Evolutionary conservation across 1,140 invertebrate genomes (phyloP).

Genomic region (Cyclargus thomasi): DNA sequence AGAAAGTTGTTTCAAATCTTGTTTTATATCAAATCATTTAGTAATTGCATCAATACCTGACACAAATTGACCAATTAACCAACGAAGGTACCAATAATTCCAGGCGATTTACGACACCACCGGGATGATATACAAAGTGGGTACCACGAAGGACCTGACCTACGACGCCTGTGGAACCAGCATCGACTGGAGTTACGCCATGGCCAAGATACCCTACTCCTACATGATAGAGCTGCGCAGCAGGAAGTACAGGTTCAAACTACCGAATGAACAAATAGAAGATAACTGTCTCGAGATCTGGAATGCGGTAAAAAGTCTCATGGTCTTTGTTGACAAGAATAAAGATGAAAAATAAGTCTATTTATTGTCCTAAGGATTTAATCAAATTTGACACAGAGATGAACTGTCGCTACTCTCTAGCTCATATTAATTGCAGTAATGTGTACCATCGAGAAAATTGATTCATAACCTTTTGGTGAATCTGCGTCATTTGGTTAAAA

Average conservation of each 20-base stretch:
- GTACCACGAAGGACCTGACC: conserved; percentile 61
- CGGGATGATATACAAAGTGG: conserved; percentile 60
- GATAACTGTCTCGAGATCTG: conserved; percentile 81
- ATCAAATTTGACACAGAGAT: no score
- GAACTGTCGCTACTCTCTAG: no score
- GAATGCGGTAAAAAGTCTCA: conserved; percentile 77
- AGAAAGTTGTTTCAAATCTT: no score
- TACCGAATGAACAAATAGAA: conserved; percentile 81
- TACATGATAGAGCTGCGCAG: conserved; percentile 85
- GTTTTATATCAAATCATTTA: no score
- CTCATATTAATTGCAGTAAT: no score
- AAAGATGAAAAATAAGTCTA: background rate
- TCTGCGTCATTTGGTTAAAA: no score
- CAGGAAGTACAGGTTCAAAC: conserved; percentile 77
- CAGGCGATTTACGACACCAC: conserved; percentile 58
- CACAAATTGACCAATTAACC: no score
- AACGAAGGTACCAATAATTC: conserved; percentile 21
- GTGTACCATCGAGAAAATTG: no score
- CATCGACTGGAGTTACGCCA: conserved; percentile 82
- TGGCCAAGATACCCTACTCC: conserved; percentile 78
- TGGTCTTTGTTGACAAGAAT: conserved; percentile 61
- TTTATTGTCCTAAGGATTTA: no score
- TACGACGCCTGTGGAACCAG: conserved; percentile 79
- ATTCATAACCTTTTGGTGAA: no score
- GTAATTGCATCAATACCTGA: no score